Evolutionary conservation across 2,113 vertebrate species (phyloP), one percentile per base, ranked within the genome.

Genomic region (Tympanuchus pallidicinctus): DNA sequence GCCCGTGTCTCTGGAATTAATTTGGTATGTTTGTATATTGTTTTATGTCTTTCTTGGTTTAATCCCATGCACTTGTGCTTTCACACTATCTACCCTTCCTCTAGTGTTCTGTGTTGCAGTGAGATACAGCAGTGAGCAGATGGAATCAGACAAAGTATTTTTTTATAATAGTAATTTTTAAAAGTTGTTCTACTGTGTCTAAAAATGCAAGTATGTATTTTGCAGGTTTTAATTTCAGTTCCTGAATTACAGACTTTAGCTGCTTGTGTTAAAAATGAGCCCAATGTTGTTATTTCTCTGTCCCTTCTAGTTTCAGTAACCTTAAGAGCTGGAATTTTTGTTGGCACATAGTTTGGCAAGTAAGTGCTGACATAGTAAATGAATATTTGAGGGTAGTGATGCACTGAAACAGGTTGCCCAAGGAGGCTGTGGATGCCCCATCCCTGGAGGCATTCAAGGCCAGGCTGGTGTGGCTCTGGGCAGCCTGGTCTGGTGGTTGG

Each of bases 341-440:
- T 91, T 96, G 83, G 87, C 78, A 80, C n/a, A 65, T 47, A 36
- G 47, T 47, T 94, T 95, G 82, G 64, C 78, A 96, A 95, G 92
- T 95, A 86, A 87, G 92, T 64, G 82, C 77, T 87, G 78, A 86
- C 91, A 71, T 8, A 75, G 57, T 70, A 89, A 77, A 74, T 65
- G 61, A 24, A 45, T 81, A 84, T 11, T 50, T 50, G 6, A 50
- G 48, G 48, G 21, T 50, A 11, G 48, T 50, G 48, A 50, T 3
- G 11, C 48, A 50, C 48, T 50, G 21, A 22, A 50, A 50, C 48
- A 50, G 22, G 10, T 24, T 50, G 22, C 48, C 48, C 48, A 50
- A 50, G 48, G 48, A 50, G 48, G 48, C 4, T 24, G 22, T 50
- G 48, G 48, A 50, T 50, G 48, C 22, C 22, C 48, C 22, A 50